Conservation (phyloP, 1,140 invertebrate genomes). For the Drosophila elegans region DNA sequence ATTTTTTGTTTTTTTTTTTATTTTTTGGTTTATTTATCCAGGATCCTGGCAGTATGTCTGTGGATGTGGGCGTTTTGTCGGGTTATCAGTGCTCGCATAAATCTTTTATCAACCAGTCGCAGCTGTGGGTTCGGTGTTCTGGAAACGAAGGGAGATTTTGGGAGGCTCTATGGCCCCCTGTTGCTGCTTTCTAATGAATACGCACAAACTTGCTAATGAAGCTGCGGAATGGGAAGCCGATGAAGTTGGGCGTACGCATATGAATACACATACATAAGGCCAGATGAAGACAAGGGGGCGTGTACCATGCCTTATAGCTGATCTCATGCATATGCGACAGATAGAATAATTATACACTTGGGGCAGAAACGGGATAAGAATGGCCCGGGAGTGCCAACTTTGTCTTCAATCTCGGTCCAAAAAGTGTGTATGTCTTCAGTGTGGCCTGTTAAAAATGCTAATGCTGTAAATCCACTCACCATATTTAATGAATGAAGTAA, state of each 20-base stretch:
- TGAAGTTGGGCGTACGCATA: conserved; percentile 32
- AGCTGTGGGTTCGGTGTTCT: conserved; percentile 51
- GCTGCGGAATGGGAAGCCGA: conserved; percentile 29
- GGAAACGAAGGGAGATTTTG: conserved; percentile 5
- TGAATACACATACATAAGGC: conserved; percentile 47
- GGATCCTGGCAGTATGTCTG: conserved; percentile 25
- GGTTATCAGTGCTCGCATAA: conserved; percentile 79
- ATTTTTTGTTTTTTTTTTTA: conserved; percentile 34
- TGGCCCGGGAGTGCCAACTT: conserved; percentile 25
- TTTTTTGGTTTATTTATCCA: conserved; percentile 58
- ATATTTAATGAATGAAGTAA: conserved; percentile 37
- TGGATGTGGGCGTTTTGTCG: conserved; percentile 69
- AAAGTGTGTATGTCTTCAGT: conserved; percentile 8
- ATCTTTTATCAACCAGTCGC: conserved; percentile 79
- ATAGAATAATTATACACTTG: conserved; percentile 74
- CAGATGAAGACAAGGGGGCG: conserved; percentile 14
- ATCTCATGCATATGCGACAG: conserved; percentile 76
- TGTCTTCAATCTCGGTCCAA: conserved; percentile 15
- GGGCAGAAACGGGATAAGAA: conserved; percentile 39
- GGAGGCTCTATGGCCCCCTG: conserved; percentile 18
- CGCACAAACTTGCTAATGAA: conserved; percentile 82
- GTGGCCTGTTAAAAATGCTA: conserved; percentile 38
- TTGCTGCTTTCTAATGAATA: conserved; percentile 72
- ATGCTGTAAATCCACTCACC: conserved; percentile 31
- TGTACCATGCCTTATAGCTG: conserved; percentile 43